Conservation (phyloP, 2,797 vertebrate species). For the Leucoraja ocellata region DNA sequence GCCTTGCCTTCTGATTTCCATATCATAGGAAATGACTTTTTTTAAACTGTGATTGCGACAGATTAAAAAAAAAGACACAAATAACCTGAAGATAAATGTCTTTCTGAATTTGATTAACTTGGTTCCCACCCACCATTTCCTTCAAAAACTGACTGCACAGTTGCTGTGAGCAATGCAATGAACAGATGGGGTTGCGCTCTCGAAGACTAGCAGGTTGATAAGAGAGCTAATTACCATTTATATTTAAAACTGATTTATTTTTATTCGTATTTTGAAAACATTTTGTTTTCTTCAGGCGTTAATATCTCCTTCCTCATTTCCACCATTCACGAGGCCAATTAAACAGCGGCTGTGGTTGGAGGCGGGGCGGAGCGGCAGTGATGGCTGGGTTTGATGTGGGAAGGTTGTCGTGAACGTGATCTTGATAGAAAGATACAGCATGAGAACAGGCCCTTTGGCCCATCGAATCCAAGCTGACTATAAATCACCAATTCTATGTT, state of each 20-base stretch:
- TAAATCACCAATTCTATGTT: too few species aligned
- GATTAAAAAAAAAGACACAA: conserved; percentile 8
- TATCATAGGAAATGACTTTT: neutral
- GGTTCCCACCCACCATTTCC: neutral
- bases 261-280: neutral
- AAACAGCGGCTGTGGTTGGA: neutral
- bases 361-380: neutral
- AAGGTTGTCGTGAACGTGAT: neutral
- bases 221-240: conserved; percentile 27
- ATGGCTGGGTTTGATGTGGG: neutral
- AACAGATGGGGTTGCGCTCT: neutral
- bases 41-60: conserved; percentile 1
- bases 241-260: neutral
- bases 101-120: conserved; percentile 26
- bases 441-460: too few species aligned
- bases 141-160: neutral
- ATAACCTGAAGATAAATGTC: conserved; percentile 7
- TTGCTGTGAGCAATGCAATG: neutral
- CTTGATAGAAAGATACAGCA: neutral
- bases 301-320: neutral
- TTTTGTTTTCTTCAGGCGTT: conserved; percentile 2
- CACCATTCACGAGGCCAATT: neutral
- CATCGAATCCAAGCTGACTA: too few species aligned
- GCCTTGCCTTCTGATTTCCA: neutral
- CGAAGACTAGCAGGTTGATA: conserved; percentile 14